Percentiles rank a stretch among this genome's conserved stretches.
Conservation (phyloP, 2,888 invertebrate species). For the Sacculina carcini region DNA sequence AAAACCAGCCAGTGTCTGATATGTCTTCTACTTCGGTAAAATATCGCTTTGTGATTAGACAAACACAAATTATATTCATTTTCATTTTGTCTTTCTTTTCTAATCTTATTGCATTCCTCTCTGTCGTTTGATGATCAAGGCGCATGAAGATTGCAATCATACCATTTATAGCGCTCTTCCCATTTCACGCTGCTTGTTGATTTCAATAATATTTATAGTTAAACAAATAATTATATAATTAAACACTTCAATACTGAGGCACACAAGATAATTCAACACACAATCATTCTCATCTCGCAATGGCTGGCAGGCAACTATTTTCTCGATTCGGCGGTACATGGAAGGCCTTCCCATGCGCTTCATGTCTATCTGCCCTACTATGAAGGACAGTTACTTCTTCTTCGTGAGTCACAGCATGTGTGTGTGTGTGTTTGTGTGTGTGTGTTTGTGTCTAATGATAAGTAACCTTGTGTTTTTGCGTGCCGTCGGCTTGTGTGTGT, state of each 20-base stretch:
- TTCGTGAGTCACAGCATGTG: too few species aligned
- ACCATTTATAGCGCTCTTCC: neutral
- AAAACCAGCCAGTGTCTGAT: too few species aligned
- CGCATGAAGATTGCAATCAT: too few species aligned
- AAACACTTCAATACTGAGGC: neutral
- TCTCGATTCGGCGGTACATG: slow-evolving; percentile 33
- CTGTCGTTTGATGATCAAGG: too few species aligned
- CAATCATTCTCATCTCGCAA: neutral
- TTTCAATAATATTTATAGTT: neutral
- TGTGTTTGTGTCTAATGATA: neutral
- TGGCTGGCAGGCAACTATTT: slow-evolving; percentile 22
- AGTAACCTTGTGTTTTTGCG: too few species aligned
- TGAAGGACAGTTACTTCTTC: slow-evolving; percentile 49
- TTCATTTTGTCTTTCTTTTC: too few species aligned
- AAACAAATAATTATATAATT: neutral
- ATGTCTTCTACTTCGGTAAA: too few species aligned
- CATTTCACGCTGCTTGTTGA: neutral
- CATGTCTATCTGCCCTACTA: slow-evolving; percentile 56
- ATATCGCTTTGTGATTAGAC: too few species aligned
- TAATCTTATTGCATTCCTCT: too few species aligned
- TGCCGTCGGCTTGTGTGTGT: slow-evolving; percentile 14
- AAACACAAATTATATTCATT: too few species aligned
- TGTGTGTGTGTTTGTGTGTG: neutral
- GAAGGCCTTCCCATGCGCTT: slow-evolving; percentile 40
- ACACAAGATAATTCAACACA: neutral